Conservation (phyloP, 1,140 invertebrate genomes). For the Drosophila watanabei region DNA sequence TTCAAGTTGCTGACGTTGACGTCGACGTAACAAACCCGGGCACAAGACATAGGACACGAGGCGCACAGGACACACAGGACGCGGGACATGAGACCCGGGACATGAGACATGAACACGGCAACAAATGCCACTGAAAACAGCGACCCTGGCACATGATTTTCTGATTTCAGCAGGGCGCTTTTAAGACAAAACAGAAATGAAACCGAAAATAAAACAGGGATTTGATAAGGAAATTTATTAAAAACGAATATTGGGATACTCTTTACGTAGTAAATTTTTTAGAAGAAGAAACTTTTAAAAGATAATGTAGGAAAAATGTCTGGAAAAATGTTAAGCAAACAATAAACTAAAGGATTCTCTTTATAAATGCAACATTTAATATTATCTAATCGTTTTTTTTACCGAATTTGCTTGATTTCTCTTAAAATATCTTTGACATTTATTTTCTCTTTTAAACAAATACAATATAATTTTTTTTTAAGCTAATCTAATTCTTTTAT, state of each 20-base stretch:
- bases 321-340: no score
- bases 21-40: constrained; percentile 56
- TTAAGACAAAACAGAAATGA: constrained; percentile 41
- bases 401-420: no score
- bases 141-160: constrained; percentile 70
- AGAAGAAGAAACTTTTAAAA: no score
- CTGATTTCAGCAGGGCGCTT: constrained; percentile 71
- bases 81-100: constrained; percentile 4
- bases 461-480: no score
- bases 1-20: constrained; percentile 64
- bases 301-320: no score
- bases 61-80: constrained; percentile 7
- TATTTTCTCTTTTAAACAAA: no score
- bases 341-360: no score
- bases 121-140: constrained; percentile 35
- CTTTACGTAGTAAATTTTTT: neutral
- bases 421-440: no score
- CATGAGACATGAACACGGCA: constrained; percentile 45
- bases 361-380: no score
- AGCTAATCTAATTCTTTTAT: neutral
- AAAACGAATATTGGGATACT: neutral
- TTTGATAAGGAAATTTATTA: neutral
- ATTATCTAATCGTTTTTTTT: no score
- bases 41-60: constrained; percentile 27
- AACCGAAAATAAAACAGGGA: constrained; percentile 5